These are phyloP conservation scores for Vireo griseus DNA, from an alignment of 2,797 vertebrate species.

Conservation along the genomic window DNA sequence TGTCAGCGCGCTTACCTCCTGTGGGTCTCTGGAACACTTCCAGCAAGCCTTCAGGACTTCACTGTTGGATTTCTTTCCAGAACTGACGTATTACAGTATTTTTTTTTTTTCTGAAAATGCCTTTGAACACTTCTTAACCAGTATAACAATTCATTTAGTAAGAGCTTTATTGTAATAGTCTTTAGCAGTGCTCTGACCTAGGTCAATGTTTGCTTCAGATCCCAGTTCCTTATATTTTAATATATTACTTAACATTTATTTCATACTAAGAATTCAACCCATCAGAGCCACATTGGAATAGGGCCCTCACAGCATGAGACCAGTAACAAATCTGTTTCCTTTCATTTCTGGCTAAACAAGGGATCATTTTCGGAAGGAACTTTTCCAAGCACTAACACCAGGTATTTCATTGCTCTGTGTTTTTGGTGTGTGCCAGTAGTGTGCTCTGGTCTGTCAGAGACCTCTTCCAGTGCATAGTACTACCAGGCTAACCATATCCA, in stretches of 20 bases:
- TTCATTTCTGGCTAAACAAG: neutral
- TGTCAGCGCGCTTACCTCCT: accelerated
- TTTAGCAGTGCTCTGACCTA: neutral
- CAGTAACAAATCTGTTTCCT: neutral
- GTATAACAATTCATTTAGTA: neutral
- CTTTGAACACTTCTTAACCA: neutral
- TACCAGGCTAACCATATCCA: neutral
- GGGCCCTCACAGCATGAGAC: neutral
- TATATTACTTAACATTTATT: neutral
- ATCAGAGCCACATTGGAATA: neutral
- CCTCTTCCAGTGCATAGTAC: neutral
- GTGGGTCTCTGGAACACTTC: neutral
- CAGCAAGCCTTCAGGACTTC: neutral
- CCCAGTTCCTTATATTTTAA: neutral
- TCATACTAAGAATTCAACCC: neutral
- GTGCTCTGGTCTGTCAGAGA: neutral
- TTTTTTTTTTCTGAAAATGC: neutral
- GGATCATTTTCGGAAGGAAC: neutral
- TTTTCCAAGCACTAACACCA: neutral
- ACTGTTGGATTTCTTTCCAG: neutral
- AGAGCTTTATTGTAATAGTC: neutral
- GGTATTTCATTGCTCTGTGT: neutral
- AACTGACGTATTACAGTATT: accelerated
- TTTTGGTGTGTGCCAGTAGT: neutral
- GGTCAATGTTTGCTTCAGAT: neutral